Evolutionary conservation across 2,888 invertebrate genomes (phyloP).

Genomic region (Andrena marginata): DNA sequence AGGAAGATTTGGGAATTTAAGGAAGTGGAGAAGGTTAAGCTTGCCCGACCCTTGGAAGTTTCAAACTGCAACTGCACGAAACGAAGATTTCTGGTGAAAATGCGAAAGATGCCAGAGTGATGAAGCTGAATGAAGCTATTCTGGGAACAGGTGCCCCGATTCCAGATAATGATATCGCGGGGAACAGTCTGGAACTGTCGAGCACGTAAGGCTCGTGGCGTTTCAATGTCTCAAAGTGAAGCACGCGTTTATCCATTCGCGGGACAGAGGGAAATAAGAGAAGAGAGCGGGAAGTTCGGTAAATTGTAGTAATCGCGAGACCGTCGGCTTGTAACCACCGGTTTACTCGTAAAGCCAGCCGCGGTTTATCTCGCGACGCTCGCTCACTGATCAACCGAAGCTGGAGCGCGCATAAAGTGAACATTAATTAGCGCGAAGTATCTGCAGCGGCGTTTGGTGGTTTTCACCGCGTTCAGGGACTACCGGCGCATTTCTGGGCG

Average conservation of each 20-base stretch:
- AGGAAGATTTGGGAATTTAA: no score
- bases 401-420: conserved; percentile 20
- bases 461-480: background rate
- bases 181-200: conserved; percentile 16
- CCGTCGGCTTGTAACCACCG: conserved; percentile 41
- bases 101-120: background rate
- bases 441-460: background rate
- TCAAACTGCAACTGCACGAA: background rate
- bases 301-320: conserved; percentile 49
- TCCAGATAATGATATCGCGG: conserved; percentile 52
- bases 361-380: conserved; percentile 52
- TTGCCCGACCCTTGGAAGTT: no score
- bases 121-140: conserved; percentile 28
- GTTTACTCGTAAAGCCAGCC: conserved; percentile 47
- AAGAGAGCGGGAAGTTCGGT: conserved; percentile 26
- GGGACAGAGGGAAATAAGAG: background rate
- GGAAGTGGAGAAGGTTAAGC: no score
- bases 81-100: background rate
- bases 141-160: conserved; percentile 29
- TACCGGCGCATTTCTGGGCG: background rate
- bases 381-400: conserved; percentile 40
- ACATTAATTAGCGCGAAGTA: conserved; percentile 44
- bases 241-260: conserved; percentile 20
- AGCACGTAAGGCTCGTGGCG: background rate
- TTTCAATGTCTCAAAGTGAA: conserved; percentile 23